phyloP scores from a whole-genome alignment of 2,797 vertebrate species.

The Nasua narica region DNA sequence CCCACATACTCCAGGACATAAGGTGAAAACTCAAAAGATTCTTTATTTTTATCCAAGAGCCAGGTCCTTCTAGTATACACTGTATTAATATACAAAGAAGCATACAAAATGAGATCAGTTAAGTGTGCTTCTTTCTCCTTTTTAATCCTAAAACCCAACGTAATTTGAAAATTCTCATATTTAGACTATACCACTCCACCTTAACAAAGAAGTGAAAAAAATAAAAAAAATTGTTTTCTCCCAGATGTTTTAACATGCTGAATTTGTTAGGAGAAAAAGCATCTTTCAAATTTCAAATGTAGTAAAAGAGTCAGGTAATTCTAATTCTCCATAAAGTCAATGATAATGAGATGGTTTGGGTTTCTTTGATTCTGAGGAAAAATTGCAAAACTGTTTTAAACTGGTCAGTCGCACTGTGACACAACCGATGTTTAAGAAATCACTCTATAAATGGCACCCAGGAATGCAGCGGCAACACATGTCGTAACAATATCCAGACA shows the following conservation, averaged over 20 bases:
- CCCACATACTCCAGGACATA: not conserved
- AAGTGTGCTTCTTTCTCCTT: not conserved
- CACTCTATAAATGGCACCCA: constrained; percentile 67
- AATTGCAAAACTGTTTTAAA: constrained; percentile 19
- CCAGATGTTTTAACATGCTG: not conserved
- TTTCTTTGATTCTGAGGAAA: not conserved
- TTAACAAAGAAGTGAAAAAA: constrained; percentile 12
- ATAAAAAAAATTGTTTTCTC: not conserved
- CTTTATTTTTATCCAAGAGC: not conserved
- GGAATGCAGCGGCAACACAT: constrained; percentile 40
- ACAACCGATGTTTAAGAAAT: constrained; percentile 64
- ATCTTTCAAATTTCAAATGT: not conserved
- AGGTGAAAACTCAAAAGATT: not conserved
- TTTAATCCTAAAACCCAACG: constrained; percentile 15
- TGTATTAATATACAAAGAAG: not conserved
- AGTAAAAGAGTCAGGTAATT: not conserved
- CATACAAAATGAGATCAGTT: not conserved
- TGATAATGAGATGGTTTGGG: not conserved
- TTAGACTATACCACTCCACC: not conserved
- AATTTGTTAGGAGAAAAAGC: not conserved
- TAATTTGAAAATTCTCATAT: not conserved
- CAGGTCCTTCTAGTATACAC: not conserved
- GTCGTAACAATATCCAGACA: constrained; percentile 73
- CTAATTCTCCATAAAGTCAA: not conserved
- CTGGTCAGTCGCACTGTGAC: constrained; percentile 52